phyloP scores from a whole-genome alignment of 2,797 vertebrate genomes.

The Lagothrix lagotricha region DNA sequence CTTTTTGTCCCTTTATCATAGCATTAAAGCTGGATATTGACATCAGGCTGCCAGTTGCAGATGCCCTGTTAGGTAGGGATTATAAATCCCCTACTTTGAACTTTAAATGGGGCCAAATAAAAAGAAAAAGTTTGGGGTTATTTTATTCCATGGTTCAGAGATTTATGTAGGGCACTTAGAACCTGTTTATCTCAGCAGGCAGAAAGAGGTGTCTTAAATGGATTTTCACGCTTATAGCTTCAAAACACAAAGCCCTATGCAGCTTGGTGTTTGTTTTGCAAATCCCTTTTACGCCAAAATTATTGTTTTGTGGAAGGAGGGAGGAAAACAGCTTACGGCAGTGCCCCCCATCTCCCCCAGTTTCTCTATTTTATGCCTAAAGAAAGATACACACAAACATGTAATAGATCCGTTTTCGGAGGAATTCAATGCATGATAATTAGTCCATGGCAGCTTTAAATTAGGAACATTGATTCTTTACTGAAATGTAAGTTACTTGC shows the following conservation, averaged over 20 bases:
- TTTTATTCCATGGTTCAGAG: conserved; percentile 65
- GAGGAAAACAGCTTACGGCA: conserved; percentile 65
- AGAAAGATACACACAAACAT: not conserved
- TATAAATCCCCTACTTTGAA: conserved; percentile 58
- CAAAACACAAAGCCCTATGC: conserved; percentile 75
- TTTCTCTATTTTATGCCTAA: conserved; percentile 32
- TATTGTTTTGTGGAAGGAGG: conserved; percentile 80
- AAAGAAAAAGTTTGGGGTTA: conserved; percentile 72
- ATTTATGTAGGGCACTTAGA: conserved; percentile 59
- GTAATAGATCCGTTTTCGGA: not conserved
- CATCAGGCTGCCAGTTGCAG: conserved; percentile 22
- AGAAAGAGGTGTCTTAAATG: conserved; percentile 80
- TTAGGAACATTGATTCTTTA: not conserved
- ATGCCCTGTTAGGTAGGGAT: conserved; percentile 39
- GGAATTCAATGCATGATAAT: not conserved
- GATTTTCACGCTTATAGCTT: conserved; percentile 84
- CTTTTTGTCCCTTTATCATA: not conserved
- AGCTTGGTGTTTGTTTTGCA: conserved; percentile 83
- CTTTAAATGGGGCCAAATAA: conserved; percentile 78
- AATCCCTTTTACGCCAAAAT: conserved; percentile 80
- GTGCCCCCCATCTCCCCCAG: not conserved
- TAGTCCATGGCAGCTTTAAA: conserved; percentile 28
- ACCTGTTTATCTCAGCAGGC: conserved; percentile 70
- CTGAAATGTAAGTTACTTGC: not conserved
- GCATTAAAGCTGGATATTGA: not conserved